Evolutionary conservation across 1,140 invertebrate genomes (phyloP).

Genomic region (Ooceraea biroi): DNA sequence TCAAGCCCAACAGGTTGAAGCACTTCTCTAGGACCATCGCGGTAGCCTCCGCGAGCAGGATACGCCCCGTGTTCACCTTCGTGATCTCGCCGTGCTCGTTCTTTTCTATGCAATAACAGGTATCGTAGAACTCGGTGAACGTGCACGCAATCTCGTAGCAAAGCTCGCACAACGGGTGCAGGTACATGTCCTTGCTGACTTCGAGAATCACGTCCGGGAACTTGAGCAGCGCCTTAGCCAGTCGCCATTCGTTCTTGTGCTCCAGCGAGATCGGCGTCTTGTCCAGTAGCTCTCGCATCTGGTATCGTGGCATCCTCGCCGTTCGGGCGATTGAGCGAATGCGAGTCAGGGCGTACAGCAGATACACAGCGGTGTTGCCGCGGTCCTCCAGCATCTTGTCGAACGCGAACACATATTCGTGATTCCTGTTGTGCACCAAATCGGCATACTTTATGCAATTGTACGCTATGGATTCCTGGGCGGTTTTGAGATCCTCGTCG

Average conservation of each 20-base stretch:
- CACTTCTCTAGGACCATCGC: slow-evolving; percentile 94
- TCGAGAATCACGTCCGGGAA: slow-evolving; percentile 96
- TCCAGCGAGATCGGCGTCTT: slow-evolving; percentile 90
- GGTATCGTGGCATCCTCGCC: slow-evolving; percentile 88
- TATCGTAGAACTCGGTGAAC: slow-evolving; percentile 99
- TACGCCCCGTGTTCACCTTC: slow-evolving; percentile 94
- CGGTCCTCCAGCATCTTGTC: slow-evolving; percentile 99
- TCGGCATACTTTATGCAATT: slow-evolving; percentile 99
- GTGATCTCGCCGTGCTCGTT: slow-evolving; percentile 92
- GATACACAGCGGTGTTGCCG: slow-evolving; percentile 99
- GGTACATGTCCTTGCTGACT: slow-evolving; percentile 93
- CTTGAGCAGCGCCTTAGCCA: slow-evolving; percentile 94
- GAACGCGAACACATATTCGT: slow-evolving; percentile 99
- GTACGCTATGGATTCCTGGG: slow-evolving; percentile 97
- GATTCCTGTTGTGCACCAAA: slow-evolving; percentile 96
- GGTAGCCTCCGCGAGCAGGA: slow-evolving; percentile 97
- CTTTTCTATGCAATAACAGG: slow-evolving; percentile 99
- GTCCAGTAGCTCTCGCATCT: slow-evolving; percentile 87
- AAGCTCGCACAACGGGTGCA: slow-evolving; percentile 98
- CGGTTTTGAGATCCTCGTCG: slow-evolving; percentile 92
- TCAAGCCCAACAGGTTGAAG: slow-evolving; percentile 97
- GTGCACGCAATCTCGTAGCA: slow-evolving; percentile 97
- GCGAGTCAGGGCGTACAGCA: slow-evolving; percentile 97
- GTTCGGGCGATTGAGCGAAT: slow-evolving; percentile 96
- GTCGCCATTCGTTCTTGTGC: slow-evolving; percentile 98